Evolutionary conservation across 2,113 vertebrate species (phyloP), one percentile per base, ranked within the genome.

Genomic region (Solenodon paradoxus): DNA sequence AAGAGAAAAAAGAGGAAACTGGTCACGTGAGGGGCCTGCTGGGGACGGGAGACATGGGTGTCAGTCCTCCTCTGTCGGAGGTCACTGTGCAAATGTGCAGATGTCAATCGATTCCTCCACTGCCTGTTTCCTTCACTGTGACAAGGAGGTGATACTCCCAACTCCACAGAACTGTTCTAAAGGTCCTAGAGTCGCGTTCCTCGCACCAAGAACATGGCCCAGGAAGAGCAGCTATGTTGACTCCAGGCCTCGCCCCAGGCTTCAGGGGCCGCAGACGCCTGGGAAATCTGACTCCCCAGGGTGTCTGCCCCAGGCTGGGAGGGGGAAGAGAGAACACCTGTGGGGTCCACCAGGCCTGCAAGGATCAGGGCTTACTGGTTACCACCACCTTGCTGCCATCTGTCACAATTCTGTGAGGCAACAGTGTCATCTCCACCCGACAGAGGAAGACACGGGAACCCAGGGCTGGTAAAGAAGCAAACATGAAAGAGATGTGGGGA

Each of bases 1-100:
- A 10, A 95, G 72, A 45, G 20, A 45, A 87, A 45, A 17, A 45
- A 87, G 63, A 94, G 88, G 55, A 92, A 59, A 90, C 16, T 11
- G 26, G 40, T 66, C 64, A 69, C 69, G 2, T 13, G 12, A 26
- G 17, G 26, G 32, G 28, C 55, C 78, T n/a, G 57, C 47, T 16
- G 4, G 13, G 40, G 11, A 1, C 61, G 28, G 17, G n/a, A 82
- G n/a, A 38, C 32, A 32, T 8, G 2, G 2, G 5, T 30, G 51
- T 35, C 1, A n/a, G 32, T 16, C 82, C 59, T 85, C 66, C 53
- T 40, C 63, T 32, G 32, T 40, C 72, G 9, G n/a, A 72, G 79
- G n/a, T 66, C 71, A 45, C 40, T 19, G 22, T 1, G 47, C 10
- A 5, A 7, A 9, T 88, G 28, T 4, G 0, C 53, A 61, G 11